Evolutionary conservation across 2,888 invertebrate species (phyloP).

Genomic region (Autographa gamma): DNA sequence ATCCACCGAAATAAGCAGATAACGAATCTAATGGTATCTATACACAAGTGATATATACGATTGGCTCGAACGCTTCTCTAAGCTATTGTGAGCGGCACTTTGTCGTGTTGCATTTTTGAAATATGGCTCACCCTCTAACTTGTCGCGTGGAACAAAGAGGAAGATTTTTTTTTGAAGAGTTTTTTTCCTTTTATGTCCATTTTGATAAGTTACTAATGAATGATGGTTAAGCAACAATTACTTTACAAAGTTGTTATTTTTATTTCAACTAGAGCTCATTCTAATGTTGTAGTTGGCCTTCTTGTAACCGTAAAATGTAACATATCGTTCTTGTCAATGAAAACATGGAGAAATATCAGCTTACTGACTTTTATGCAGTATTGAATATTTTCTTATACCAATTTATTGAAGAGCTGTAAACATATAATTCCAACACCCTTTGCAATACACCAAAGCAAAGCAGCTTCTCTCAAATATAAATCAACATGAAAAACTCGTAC

Average conservation of each 20-base stretch:
- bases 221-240: too few relatives aligned
- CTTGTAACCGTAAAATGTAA: too few relatives aligned
- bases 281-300: too few relatives aligned
- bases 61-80: conserved; percentile 67
- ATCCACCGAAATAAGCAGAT: conserved; percentile 88
- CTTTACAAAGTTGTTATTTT: too few relatives aligned
- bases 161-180: neutral
- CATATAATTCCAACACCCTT: neutral
- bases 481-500: neutral
- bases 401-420: too few relatives aligned
- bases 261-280: too few relatives aligned
- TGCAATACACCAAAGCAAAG: conserved; percentile 7
- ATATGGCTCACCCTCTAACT: conserved; percentile 43
- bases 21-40: conserved; percentile 84
- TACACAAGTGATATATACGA: conserved; percentile 70
- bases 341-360: too few relatives aligned
- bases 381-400: too few relatives aligned
- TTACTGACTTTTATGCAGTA: too few relatives aligned
- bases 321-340: too few relatives aligned
- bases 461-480: neutral
- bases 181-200: too few relatives aligned
- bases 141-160: conserved; percentile 19
- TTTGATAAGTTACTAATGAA: too few relatives aligned
- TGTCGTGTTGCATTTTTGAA: conserved; percentile 62
- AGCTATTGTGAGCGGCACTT: conserved; percentile 51